Evolutionary conservation across 2,113 vertebrate genomes (phyloP).

Genomic region (Chrysemys picta): DNA sequence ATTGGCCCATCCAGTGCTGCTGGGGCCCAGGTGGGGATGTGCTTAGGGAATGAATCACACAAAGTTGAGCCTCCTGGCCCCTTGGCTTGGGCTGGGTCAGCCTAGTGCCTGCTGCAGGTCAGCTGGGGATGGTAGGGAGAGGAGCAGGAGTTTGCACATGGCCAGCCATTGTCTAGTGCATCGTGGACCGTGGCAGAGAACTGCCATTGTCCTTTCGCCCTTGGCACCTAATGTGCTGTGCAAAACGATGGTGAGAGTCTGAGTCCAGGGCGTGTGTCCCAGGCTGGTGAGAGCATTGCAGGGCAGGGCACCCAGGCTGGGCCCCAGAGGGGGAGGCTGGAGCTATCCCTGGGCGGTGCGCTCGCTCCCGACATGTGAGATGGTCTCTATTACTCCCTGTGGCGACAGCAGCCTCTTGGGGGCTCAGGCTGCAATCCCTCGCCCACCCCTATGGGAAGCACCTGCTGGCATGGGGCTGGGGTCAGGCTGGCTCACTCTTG

Average conservation of each 20-base stretch:
- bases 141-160: not conserved
- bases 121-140: not conserved
- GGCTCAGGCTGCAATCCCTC: no score
- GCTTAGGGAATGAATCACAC: not conserved
- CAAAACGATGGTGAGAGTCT: not conserved
- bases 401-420: no score
- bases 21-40: not conserved
- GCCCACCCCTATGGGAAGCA: no score
- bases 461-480: no score
- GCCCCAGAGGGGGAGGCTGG: not conserved
- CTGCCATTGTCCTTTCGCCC: not conserved
- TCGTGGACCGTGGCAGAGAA: not conserved
- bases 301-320: not conserved
- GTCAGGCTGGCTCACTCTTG: no score
- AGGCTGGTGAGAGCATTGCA: not conserved
- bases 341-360: no score
- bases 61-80: not conserved
- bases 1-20: not conserved
- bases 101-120: not conserved
- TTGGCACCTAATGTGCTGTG: not conserved
- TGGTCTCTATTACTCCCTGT: no score
- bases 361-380: no score
- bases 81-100: not conserved
- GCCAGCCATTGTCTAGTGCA: not conserved
- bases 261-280: not conserved